Base-by-base conservation (phyloP, 2,113 vertebrate species). In the Scartelaos histophorus region DNA sequence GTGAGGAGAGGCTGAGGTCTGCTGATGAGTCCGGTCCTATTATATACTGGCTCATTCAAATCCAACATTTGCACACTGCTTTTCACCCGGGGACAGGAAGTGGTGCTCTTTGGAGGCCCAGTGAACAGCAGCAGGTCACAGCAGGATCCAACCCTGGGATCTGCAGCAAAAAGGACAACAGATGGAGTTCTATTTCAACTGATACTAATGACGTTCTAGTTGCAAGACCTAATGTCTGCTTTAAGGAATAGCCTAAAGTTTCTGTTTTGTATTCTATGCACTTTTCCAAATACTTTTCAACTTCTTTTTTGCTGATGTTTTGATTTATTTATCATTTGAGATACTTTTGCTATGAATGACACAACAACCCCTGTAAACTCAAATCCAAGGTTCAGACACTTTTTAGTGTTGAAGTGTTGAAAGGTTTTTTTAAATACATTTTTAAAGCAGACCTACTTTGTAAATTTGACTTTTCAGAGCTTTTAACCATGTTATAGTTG, bases 91-190 rank as follows among this genome's bases (percentile, higher is more conserved):
- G n/a, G 35, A 4, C 69, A 67, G 7, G 7, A 19, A 70, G 24
- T 3, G 71, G 34, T 68, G 67, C 58, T 81, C 67, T 68, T 82
- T 56, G 79, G 74, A 74, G 75, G 78, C 66, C 75, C 70, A 73
- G 75, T 79, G 79, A 83, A 85, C 83, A 87, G 74, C 85, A 90
- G 87, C 87, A 90, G 86, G 85, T 88, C 82, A 84, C 88, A 88
- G 88, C 79, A 76, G 82, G 89, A 79, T 81, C 76, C 80, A 70
- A 71, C 87, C 76, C 79, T 67, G 71, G 74, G 68, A 81, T 83
- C 81, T 87, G 72, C 82, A 85, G 67, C 83, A 87, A 67, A 85
- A 87, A 66, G 35, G 45, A 67, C 76, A 89, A 83, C 87, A 90
- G 84, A 89, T 87, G 84, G 82, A 82, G 66, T 43, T 66, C 64